A percentile compares a stretch with the other conserved stretches of the same genome.
phyloP scores from a whole-genome alignment of 2,797 vertebrate species.

The Gallinago nigripennis region DNA sequence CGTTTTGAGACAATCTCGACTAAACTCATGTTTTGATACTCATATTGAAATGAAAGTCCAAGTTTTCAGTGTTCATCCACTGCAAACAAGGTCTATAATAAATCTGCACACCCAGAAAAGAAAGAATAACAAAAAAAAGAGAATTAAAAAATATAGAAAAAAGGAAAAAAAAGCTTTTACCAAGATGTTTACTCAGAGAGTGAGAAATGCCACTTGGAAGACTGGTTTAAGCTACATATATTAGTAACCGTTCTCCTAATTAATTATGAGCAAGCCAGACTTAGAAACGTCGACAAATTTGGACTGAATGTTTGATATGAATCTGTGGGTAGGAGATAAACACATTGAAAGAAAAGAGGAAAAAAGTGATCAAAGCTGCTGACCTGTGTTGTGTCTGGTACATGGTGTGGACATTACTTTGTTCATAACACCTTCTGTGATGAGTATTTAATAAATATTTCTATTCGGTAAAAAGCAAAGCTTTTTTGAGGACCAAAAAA shows the following conservation, averaged over 20 bases:
- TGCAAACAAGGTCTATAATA: neutral
- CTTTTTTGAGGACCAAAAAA: neutral
- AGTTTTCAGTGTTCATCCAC: neutral
- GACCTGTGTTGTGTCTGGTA: fast-evolving
- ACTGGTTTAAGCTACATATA: neutral
- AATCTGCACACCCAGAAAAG: neutral
- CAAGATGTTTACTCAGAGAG: neutral
- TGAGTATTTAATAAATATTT: neutral
- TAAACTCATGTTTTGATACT: neutral
- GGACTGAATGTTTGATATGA: neutral
- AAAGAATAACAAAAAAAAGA: neutral
- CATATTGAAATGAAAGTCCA: neutral
- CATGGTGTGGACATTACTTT: fast-evolving
- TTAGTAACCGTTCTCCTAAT: neutral
- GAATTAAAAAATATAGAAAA: too few relatives aligned
- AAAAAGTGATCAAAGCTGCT: neutral
- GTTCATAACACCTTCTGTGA: neutral
- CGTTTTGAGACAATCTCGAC: neutral
- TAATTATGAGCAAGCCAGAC: neutral
- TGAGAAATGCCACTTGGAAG: neutral
- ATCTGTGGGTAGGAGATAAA: neutral
- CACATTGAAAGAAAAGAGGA: neutral
- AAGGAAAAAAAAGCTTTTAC: neutral
- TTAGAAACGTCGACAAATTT: too few relatives aligned
- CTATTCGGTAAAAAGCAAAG: neutral